Conservation (phyloP, 35 echinoderm and acorn worm species). For the Ophioderma brevispina region DNA sequence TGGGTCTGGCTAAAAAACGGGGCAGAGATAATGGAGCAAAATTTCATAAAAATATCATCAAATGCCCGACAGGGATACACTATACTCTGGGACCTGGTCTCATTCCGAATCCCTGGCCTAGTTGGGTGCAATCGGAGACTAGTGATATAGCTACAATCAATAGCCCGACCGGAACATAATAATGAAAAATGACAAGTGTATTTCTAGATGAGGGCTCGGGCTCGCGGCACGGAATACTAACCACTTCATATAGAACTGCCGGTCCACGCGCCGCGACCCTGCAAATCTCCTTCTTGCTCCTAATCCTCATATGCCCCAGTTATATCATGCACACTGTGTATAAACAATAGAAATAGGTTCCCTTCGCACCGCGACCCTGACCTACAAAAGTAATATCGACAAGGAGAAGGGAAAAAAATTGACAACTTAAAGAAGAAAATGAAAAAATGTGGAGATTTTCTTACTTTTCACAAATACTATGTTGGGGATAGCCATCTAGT, state of each 20-base stretch:
- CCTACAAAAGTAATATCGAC: not conserved
- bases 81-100: not conserved
- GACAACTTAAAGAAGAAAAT: not conserved
- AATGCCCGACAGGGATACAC: not conserved
- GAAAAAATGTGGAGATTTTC: too few relatives aligned
- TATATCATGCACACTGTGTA: not conserved
- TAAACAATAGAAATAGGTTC: not conserved
- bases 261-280: not conserved
- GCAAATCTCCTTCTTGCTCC: not conserved
- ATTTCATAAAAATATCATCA: constrained; percentile 15
- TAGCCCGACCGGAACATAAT: constrained; percentile 9
- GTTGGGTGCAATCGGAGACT: not conserved
- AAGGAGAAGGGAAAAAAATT: not conserved
- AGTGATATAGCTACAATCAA: not conserved
- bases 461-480: not conserved
- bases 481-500: not conserved
- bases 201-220: not conserved
- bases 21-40: not conserved
- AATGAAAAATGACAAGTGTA: constrained; percentile 14
- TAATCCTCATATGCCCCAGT: not conserved
- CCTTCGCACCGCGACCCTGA: not conserved
- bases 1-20: not conserved
- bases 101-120: not conserved
- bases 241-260: not conserved
- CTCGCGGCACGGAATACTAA: not conserved